Conservation (phyloP, 2,113 vertebrate genomes). For the Uropsilus gracilis region DNA sequence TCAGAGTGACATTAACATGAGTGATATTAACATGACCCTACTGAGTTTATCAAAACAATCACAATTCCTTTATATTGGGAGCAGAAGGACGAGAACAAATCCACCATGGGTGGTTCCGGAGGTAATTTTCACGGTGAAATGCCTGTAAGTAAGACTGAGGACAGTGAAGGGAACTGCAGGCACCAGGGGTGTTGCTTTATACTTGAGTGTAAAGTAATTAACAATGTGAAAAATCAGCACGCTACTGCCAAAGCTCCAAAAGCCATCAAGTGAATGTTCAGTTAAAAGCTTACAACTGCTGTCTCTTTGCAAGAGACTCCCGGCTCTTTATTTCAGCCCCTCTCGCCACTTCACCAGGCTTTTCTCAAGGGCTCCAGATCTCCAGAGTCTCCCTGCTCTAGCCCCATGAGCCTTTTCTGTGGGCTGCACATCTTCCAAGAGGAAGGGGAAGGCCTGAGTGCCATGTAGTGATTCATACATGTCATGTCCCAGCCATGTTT, state of each 20-base stretch:
- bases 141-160: background rate
- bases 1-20: background rate
- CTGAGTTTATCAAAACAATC: conserved; percentile 7
- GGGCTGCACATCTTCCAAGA: background rate
- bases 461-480: background rate
- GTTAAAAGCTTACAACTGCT: background rate
- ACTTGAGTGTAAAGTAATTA: background rate
- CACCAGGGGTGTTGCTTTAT: background rate
- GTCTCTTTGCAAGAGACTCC: background rate
- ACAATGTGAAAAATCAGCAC: background rate
- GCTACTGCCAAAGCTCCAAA: background rate
- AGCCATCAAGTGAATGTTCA: background rate
- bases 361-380: background rate
- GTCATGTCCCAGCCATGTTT: background rate
- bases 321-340: background rate
- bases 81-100: background rate
- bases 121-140: background rate
- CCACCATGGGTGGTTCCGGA: background rate
- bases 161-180: background rate
- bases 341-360: background rate
- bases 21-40: background rate
- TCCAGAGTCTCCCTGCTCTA: background rate
- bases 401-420: background rate
- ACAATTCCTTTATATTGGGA: background rate
- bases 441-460: background rate